Conservation (phyloP, 2,888 invertebrate genomes). For the Lysandra coridon region DNA sequence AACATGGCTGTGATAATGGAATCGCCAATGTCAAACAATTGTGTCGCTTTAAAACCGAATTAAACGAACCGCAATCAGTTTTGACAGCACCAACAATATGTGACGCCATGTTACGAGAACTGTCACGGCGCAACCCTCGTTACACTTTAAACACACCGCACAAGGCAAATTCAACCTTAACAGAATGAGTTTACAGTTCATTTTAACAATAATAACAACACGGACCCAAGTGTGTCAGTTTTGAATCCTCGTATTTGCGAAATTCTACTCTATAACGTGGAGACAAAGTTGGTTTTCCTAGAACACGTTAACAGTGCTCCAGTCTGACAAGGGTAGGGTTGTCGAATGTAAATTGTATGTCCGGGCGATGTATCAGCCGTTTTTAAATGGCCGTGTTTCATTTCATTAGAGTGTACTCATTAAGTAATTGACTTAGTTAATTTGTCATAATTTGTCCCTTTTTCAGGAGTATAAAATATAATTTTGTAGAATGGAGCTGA, state of each 20-base stretch:
- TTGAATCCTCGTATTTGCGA: neutral
- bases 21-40: constrained; percentile 4
- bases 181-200: neutral
- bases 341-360: constrained; percentile 20
- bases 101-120: constrained; percentile 31
- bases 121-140: constrained; percentile 13
- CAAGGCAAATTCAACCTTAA: neutral
- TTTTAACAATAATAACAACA: neutral
- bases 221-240: neutral
- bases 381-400: constrained; percentile 20
- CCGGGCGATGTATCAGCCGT: constrained; percentile 12
- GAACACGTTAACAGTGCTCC: neutral
- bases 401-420: neutral
- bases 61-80: constrained; percentile 31
- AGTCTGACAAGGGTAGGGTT: constrained; percentile 20
- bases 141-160: neutral
- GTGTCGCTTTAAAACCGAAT: constrained; percentile 24
- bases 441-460: neutral
- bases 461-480: neutral
- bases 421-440: constrained; percentile 24
- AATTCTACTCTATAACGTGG: neutral
- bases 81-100: constrained; percentile 31
- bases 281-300: neutral
- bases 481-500: neutral
- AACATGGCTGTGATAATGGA: neutral